Evolutionary conservation across 2,888 invertebrate species (phyloP), one percentile per base, ranked within the genome.

Genomic region (Encarsia formosa): DNA sequence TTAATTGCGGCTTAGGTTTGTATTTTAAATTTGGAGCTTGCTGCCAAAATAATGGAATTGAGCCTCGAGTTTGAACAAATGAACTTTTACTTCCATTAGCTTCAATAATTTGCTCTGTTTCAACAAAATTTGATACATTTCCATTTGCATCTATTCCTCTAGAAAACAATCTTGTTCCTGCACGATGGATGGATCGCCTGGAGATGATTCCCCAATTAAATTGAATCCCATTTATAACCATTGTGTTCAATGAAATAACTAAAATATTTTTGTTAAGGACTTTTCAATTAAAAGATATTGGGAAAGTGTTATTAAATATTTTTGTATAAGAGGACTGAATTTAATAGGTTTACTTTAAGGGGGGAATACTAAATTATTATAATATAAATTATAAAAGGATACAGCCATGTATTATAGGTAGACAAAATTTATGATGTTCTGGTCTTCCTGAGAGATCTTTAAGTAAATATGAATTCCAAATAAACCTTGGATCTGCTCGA

Each of bases 121-220:
- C 99, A 0, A 99, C 96, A 75, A 86, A 99, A 78, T 99, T 99
- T 0, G 99, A 94, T 35, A 93, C 94, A 67, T 94, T 85, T 2
- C 99, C 99, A 70, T 84, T 79, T 1, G 80, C 77, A 75, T 99
- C 92, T 43, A 93, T 82, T 2, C 99, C 99, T 31, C 99, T 80
- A 68, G 87, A 86, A 74, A 88, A 92, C 59, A 91, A 82, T 56
- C 96, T 80, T 1, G 94, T 91, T 11, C 98, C 98, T 5, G 96
- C 94, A 41, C 96, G 80, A 62, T 86, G 83, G 37, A 88, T 82
- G 63, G 89, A 86, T 42, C 99, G 82, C 26, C 99, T 82, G 0
- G 97, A 95, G 51, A 99, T 82, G 40, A 99, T 76, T 35, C 87
- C 83, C 87, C 95, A 93, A 49, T 85, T 84, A 71, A 98, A 86